Conservation (phyloP, 2,888 invertebrate genomes). For the Phyto melanocephala region DNA sequence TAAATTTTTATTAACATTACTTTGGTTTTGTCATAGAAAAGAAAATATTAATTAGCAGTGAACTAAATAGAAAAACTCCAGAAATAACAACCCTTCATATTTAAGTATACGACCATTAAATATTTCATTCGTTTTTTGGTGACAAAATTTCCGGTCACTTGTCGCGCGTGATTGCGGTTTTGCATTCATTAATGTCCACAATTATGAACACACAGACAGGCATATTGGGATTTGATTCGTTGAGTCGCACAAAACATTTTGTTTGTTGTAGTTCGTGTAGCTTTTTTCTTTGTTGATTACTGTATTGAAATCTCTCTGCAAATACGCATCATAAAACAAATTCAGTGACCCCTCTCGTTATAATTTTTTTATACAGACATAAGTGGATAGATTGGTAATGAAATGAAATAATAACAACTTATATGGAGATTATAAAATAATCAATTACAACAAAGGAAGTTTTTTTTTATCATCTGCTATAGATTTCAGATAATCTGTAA, state of each 20-base stretch:
- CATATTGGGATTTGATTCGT: neutral
- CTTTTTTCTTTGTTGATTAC: neutral
- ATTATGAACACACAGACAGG: conserved; percentile 6
- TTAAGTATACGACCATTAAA: conserved; percentile 22
- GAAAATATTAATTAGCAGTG: conserved; percentile 58
- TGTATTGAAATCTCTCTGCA: conserved; percentile 19
- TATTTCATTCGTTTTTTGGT: conserved; percentile 51
- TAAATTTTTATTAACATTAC: conserved; percentile 41
- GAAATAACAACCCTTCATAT: conserved; percentile 43
- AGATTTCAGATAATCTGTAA: too few relatives aligned
- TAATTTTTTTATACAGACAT: too few relatives aligned
- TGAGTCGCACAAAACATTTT: neutral
- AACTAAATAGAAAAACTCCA: conserved; percentile 39
- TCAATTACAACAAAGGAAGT: too few relatives aligned
- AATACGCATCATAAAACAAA: conserved; percentile 32
- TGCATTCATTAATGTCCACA: conserved; percentile 45
- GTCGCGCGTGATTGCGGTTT: conserved; percentile 65
- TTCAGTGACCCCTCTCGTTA: conserved; percentile 18
- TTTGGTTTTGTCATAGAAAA: conserved; percentile 19
- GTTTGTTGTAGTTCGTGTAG: neutral
- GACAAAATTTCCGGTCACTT: conserved; percentile 65
- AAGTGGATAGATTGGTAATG: neutral
- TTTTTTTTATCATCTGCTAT: too few relatives aligned
- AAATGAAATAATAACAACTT: neutral
- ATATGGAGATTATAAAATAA: too few relatives aligned